Percentiles rank a stretch among this genome's conserved stretches.
phyloP scores from a whole-genome alignment of 2,888 invertebrate species.

The Omphaloscelis lunosa region DNA sequence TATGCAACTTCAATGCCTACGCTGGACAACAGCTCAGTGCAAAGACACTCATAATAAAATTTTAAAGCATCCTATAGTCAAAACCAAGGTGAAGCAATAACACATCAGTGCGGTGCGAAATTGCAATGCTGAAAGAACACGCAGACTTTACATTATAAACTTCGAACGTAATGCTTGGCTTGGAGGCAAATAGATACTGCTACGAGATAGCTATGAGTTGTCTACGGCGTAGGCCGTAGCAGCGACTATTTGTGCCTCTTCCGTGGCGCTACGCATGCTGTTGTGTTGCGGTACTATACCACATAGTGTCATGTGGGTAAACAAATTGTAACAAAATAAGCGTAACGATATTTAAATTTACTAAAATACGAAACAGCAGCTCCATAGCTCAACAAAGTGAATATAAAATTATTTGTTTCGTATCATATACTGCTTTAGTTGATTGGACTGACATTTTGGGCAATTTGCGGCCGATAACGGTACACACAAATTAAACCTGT shows the following conservation, averaged over 20 bases:
- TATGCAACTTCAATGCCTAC: neutral
- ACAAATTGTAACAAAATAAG: neutral
- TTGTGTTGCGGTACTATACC: constrained; percentile 1
- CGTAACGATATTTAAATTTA: neutral
- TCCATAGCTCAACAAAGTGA: neutral
- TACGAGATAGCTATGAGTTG: constrained; percentile 29
- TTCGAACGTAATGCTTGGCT: neutral
- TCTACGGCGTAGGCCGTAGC: constrained; percentile 31
- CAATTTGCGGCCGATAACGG: constrained; percentile 51
- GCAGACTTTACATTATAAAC: neutral
- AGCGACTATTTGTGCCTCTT: neutral
- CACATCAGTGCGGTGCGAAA: neutral
- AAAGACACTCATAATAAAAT: neutral
- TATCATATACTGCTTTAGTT: constrained; percentile 55
- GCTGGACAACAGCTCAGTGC: neutral
- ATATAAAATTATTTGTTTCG: constrained; percentile 42
- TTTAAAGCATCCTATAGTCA: neutral
- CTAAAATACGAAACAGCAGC: constrained; percentile 6
- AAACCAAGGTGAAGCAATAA: neutral
- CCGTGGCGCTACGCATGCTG: neutral
- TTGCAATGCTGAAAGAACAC: neutral
- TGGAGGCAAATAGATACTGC: constrained; percentile 1
- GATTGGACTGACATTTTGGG: constrained; percentile 34
- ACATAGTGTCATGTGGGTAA: neutral
- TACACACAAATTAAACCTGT: constrained; percentile 41